These are phyloP conservation scores for Oreonectes daqikongensis DNA, from an alignment of 2,797 vertebrate species.

Conservation along the genomic window DNA sequence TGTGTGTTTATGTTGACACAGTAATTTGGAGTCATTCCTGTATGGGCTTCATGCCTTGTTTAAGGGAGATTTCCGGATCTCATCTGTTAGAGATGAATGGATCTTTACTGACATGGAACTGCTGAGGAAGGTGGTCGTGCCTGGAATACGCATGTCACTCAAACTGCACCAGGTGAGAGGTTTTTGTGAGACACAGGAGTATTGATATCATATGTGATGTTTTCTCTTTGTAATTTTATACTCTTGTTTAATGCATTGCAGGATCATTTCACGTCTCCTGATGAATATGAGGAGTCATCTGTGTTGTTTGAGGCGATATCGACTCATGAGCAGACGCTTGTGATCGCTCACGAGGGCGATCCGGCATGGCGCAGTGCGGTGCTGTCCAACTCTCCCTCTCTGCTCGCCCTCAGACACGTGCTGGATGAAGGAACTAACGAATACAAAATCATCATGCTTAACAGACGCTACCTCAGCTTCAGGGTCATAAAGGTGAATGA, in stretches of 20 bases:
- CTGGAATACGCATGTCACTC: conserved; percentile 97
- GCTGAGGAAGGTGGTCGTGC: conserved; percentile 95
- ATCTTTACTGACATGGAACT: conserved; percentile 99
- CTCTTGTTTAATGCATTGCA: conserved; percentile 59
- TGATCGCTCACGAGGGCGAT: conserved; percentile 96
- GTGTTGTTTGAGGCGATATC: conserved; percentile 96
- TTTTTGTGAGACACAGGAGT: too few relatives aligned
- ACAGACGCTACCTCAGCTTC: conserved; percentile 94
- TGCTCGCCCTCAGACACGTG: conserved; percentile 94
- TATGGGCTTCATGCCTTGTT: conserved; percentile 97
- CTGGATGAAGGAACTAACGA: conserved; percentile 98
- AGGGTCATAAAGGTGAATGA: conserved; percentile 91
- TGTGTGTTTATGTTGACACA: conserved; percentile 60
- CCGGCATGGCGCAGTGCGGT: conserved; percentile 97
- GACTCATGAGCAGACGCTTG: conserved; percentile 90
- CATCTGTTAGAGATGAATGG: conserved; percentile 96
- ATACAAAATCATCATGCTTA: conserved; percentile 98
- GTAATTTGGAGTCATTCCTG: conserved; percentile 97
- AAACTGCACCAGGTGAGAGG: conserved; percentile 93
- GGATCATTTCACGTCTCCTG: conserved; percentile 99
- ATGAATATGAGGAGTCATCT: conserved; percentile 94
- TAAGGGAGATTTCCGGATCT: conserved; percentile 98
- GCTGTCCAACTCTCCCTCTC: conserved; percentile 91
- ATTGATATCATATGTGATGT: not conserved
- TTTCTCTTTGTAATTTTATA: not conserved